Evolutionary conservation across 2,113 vertebrate species (phyloP), one percentile per base, ranked within the genome.

Genomic region (Cranoglanis bouderius): DNA sequence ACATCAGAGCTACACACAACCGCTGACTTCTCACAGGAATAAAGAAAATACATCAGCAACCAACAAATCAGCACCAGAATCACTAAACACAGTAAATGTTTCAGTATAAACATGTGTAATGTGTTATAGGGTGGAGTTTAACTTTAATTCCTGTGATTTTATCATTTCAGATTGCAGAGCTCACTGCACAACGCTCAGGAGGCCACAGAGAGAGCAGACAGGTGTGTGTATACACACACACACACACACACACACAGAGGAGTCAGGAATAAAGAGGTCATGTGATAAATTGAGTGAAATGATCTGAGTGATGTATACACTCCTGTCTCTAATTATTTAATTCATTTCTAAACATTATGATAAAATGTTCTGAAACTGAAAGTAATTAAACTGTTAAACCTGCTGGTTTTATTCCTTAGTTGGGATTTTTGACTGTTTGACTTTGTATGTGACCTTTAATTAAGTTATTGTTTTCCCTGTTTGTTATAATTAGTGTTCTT

Each of bases 201-300:
- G 74, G 90, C 95, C 32, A 92, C 89, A 0, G 93, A 93, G n/a
- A 90, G 82, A 78, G 93, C 85, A 26, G 83, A 93, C 6, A 75
- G 93, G 96, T 96, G n/a, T n/a, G n/a, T n/a, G n/a, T n/a, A n/a
- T n/a, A 88, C 90, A 94, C 88, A 6, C n/a, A 55, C 49, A 26
- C n/a, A 3, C 9, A 3, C 10, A n/a, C 55, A 57, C 26, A 12
- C 59, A 19, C n/a, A 94, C 88, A 5, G n/a, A 8, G 12, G 9
- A 5, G 24, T 26, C 21, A 59, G 18, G 57, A 59, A 59, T 59
- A 7, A 59, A 21, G 57, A 59, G 3, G 5, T 57, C 18, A 43
- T 5, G 55, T 57, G 55, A 57, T 19, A 29, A 29, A 10, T 29
- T 63, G 24, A n/a, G n/a, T n/a, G n/a, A n/a, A 29, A 12, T 26